Conservation (phyloP, 2,888 invertebrate species). For the Chaetoderma sp. region DNA sequence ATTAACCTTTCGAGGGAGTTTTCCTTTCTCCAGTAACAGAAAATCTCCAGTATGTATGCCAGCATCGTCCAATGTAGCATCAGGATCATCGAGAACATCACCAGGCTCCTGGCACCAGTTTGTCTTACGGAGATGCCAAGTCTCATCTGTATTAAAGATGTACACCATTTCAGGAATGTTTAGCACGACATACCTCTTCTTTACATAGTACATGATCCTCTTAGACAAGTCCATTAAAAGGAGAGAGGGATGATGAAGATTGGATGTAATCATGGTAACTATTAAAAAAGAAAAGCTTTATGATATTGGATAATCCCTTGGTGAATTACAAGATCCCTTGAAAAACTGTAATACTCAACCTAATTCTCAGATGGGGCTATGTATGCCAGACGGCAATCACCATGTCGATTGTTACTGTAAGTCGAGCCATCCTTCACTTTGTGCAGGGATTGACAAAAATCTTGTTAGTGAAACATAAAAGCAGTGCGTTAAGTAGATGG, state of each 20-base stretch:
- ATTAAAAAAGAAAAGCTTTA: no score
- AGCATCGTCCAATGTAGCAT: constrained; percentile 46
- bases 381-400: no score
- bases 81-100: constrained; percentile 58
- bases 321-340: no score
- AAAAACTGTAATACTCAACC: no score
- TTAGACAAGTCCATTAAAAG: background rate
- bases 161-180: constrained; percentile 15
- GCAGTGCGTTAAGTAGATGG: no score
- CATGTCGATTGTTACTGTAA: no score
- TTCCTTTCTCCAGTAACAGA: constrained; percentile 56
- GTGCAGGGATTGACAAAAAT: no score
- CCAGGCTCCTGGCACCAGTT: constrained; percentile 64
- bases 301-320: no score
- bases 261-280: background rate
- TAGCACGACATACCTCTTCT: background rate
- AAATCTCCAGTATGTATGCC: constrained; percentile 58
- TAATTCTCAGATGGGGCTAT: no score
- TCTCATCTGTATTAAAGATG: constrained; percentile 39
- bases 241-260: background rate
- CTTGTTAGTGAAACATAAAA: no score
- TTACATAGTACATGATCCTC: background rate
- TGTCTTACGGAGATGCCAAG: constrained; percentile 64
- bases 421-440: no score
- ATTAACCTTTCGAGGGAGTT: constrained; percentile 59